Evolutionary conservation across 2,113 vertebrate species (phyloP).

Genomic region (Pomatostomus ruficeps): DNA sequence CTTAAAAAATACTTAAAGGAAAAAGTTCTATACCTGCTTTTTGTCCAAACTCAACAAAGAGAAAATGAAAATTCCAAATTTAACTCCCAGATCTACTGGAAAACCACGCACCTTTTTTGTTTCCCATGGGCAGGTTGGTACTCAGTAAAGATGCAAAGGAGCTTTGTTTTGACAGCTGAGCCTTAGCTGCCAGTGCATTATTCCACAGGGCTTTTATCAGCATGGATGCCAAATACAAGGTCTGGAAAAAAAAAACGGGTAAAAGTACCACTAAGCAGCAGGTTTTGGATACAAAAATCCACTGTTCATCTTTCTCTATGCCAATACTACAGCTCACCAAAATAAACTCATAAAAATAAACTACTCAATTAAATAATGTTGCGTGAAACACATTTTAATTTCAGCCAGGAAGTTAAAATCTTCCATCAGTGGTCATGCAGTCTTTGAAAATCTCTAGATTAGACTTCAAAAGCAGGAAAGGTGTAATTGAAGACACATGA

Average conservation of each 20-base stretch:
- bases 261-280: background rate
- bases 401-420: background rate
- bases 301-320: background rate
- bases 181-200: constrained; percentile 95
- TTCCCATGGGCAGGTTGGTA: constrained; percentile 95
- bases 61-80: background rate
- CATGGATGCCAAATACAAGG: constrained; percentile 97
- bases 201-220: constrained; percentile 99
- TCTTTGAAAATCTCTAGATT: background rate
- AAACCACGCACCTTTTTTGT: constrained; percentile 88
- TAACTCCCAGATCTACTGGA: background rate
- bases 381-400: background rate
- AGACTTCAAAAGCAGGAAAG: background rate
- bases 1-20: background rate
- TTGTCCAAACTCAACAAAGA: background rate
- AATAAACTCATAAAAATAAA: background rate
- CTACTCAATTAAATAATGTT: background rate
- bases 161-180: constrained; percentile 98
- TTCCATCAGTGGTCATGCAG: background rate
- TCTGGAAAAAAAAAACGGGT: constrained; percentile 72
- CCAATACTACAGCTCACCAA: background rate
- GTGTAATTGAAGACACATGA: background rate
- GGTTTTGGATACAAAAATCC: background rate
- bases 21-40: background rate
- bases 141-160: constrained; percentile 97